Evolutionary conservation across 2,113 vertebrate species (phyloP), one percentile per base, ranked within the genome.

Genomic region (Ammodytes dubius): DNA sequence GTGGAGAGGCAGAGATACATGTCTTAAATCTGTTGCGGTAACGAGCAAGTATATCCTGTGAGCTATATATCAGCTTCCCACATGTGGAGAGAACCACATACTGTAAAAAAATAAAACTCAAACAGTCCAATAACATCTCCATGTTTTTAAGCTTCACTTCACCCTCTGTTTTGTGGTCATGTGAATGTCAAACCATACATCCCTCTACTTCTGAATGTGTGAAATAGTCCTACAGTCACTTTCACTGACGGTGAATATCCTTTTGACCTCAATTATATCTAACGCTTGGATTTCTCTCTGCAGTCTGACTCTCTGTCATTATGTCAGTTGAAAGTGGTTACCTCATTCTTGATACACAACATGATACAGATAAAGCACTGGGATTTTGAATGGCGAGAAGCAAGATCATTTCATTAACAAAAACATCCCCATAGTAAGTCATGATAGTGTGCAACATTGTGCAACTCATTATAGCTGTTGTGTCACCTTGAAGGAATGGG

Each of bases 61-160:
- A 64, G 63, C 12, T 78, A 83, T 27, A 27, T 72, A 81, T 87
- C 83, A 74, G 40, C 15, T 58, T 79, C 40, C 47, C 42, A 77
- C 66, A 86, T 50, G 60, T 82, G 63, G 64, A 13, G 19, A 40
- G 12, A 49, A 70, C 13, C 42, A 68, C 46, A 63, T 17, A 42
- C 54, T 43, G 56, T 15, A 43, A 14, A 63, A 27, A 27, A 27
- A 27, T 27, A 27, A 27, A 37, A 46, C 1, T 45, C 15, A 42
- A 53, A 42, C 35, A 11, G n/a, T 15, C 14, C 27, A 35, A 35
- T 60, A 60, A 64, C 49, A 17, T 6, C 37, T 49, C 27, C 43
- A 9, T n/a, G 6, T 14, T 59, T 46, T 17, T 17, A 61, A 13
- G 15, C 13, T 8, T 37, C 2, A 39, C 9, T 54, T 54, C 8